phyloP scores from a whole-genome alignment of 2,888 invertebrate genomes.

The Latheticus oryzae region DNA sequence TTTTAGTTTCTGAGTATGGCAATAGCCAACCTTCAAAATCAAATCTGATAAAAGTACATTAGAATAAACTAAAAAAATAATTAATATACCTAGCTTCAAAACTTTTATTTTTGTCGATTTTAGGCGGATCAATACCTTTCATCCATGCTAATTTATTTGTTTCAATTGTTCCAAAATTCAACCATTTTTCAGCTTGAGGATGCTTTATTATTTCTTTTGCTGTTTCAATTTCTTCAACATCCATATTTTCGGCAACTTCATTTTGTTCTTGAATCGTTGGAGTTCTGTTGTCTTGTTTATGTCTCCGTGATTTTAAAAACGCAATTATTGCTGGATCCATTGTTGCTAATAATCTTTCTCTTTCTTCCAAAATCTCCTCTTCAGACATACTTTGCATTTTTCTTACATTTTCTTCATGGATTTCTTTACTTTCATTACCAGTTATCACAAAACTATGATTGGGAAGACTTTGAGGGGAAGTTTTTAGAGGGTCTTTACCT shows the following conservation, averaged over 20 bases:
- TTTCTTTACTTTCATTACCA: constrained; percentile 68
- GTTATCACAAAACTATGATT: constrained; percentile 66
- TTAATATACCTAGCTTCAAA: constrained; percentile 78
- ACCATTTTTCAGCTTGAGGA: constrained; percentile 77
- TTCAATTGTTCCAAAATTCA: constrained; percentile 89
- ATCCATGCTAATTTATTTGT: constrained; percentile 91
- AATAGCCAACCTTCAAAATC: constrained; percentile 84
- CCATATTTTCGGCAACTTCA: constrained; percentile 54
- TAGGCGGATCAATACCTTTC: constrained; percentile 74
- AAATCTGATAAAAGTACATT: constrained; percentile 66
- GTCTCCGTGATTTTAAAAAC: constrained; percentile 70
- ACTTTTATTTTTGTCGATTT: constrained; percentile 68
- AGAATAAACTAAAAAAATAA: no score
- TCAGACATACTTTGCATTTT: constrained; percentile 76
- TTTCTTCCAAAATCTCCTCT: constrained; percentile 81
- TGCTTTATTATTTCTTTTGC: constrained; percentile 69
- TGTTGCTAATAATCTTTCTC: constrained; percentile 73
- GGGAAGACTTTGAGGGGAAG: constrained; percentile 36
- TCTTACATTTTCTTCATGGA: constrained; percentile 81
- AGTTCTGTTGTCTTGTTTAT: constrained; percentile 43
- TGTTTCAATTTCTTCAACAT: constrained; percentile 67
- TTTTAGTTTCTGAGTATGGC: constrained; percentile 76
- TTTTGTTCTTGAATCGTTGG: constrained; percentile 62
- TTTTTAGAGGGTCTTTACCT: constrained; percentile 47
- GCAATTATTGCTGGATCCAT: constrained; percentile 76